Evolutionary conservation across 2,797 vertebrate genomes (phyloP).

Genomic region (Macrochelys suwanniensis): DNA sequence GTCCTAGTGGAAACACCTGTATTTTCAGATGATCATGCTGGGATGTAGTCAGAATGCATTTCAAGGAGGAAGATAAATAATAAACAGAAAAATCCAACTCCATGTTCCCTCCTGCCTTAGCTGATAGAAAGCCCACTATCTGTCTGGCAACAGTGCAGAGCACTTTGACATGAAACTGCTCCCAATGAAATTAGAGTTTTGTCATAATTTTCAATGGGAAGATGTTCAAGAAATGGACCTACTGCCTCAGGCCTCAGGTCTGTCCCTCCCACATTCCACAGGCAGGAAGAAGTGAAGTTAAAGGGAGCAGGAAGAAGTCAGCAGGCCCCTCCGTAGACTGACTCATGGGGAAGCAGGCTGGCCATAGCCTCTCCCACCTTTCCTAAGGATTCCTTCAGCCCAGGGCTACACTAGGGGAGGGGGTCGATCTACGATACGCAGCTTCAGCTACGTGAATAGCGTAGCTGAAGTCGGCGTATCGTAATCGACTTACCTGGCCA

Average conservation of each 20-base stretch:
- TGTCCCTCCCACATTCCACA: not conserved
- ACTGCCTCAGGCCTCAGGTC: not conserved
- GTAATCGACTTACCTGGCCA: too few species aligned
- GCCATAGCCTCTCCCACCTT: not conserved
- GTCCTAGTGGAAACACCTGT: not conserved
- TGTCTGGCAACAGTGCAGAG: not conserved
- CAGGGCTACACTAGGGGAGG: too few species aligned
- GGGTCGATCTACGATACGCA: too few species aligned
- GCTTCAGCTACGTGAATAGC: too few species aligned
- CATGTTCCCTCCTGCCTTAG: not conserved
- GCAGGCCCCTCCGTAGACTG: not conserved
- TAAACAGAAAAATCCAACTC: not conserved
- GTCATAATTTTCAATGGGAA: not conserved
- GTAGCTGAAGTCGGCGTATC: too few species aligned
- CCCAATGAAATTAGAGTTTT: not conserved
- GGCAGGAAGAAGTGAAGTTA: not conserved
- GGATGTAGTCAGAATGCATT: not conserved
- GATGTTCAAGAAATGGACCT: not conserved
- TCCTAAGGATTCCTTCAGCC: not conserved
- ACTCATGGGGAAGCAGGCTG: not conserved
- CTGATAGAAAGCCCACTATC: not conserved
- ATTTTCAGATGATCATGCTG: not conserved
- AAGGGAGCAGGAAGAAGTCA: not conserved
- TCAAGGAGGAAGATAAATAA: not conserved
- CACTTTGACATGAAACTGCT: not conserved